Base-by-base conservation (phyloP, 2,113 vertebrate species). In the Perccottus glenii region DNA sequence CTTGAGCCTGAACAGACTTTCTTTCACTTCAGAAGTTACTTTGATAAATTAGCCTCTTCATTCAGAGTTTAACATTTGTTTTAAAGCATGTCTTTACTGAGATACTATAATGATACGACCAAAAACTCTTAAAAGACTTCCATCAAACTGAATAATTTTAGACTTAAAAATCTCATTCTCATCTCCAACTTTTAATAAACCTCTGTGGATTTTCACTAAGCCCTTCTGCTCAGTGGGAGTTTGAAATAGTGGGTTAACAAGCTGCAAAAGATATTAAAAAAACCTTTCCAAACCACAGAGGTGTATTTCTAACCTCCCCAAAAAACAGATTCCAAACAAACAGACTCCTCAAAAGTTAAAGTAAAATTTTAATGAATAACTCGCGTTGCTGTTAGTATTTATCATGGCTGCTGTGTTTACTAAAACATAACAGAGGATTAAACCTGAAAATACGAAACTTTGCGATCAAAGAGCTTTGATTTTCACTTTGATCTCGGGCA, bases 381-480 rank as follows among this genome's bases (percentile, higher is more conserved):
- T 10, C 5, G 19, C 32, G 5, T n/a, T 53, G 19, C 10, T 32
- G 10, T 16, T 15, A 19, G 38, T 40, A 40, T 40, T 6, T 1
- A 2, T 4, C 5, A 4, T 2, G 38, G 8, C 3, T 50, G 9
- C 5, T 50, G 3, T 50, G 47, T 61, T 59, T 71, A 70, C 48
- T 71, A 66, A 61, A 67, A 63, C 9, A 16, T 19, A 5, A 65
- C 74, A 33, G 40, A 63, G 38, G 61, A 70, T 70, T 80, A 73
- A 75, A 78, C 47, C 19, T 63, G 68, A 43, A 67, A 69, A 60
- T 64, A 74, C 45, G 33, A 66, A 61, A 51, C 73, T 27, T 27
- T 3, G 19, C 19, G 60, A 71, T 59, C 63, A 27, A 64, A 40
- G 11, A 16, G 55, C 52, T 80, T 62, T 81, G 43, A 52, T 53